Evolutionary conservation across 2,888 invertebrate genomes (phyloP).

Genomic region (Perdita meconis): DNA sequence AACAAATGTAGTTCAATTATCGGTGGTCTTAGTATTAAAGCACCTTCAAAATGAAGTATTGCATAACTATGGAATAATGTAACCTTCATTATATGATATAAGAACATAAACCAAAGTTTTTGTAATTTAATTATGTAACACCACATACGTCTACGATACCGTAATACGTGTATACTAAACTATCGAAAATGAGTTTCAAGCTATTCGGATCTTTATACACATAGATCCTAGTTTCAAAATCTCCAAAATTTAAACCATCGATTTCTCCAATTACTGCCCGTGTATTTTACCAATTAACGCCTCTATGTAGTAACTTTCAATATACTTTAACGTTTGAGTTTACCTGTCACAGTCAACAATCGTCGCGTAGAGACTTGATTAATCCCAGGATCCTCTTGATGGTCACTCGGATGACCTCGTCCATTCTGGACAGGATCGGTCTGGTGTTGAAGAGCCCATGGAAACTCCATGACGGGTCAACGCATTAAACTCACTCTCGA

Average conservation of each 20-base stretch:
- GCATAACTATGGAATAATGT: no score
- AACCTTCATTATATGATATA: neutral
- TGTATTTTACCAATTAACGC: no score
- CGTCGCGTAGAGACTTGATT: slow-evolving; percentile 72
- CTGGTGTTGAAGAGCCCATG: slow-evolving; percentile 78
- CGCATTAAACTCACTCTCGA: slow-evolving; percentile 28
- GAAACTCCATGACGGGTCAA: slow-evolving; percentile 74
- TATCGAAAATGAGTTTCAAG: no score
- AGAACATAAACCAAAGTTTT: slow-evolving; percentile 9
- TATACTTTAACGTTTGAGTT: slow-evolving; percentile 11
- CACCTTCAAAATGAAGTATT: no score
- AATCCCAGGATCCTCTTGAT: slow-evolving; percentile 70
- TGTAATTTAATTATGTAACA: slow-evolving; percentile 30
- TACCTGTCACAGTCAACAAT: slow-evolving; percentile 76
- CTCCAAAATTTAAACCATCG: slow-evolving; percentile 7
- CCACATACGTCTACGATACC: slow-evolving; percentile 21
- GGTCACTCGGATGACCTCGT: slow-evolving; percentile 66
- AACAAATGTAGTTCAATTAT: no score
- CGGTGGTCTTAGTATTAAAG: no score
- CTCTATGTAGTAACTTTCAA: no score
- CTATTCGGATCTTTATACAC: no score
- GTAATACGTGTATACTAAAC: neutral
- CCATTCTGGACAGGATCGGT: slow-evolving; percentile 66
- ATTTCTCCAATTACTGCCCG: no score
- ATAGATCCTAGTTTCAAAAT: no score